phyloP scores from a whole-genome alignment of 2,888 invertebrate species.

The Drosophila peninsularis region DNA sequence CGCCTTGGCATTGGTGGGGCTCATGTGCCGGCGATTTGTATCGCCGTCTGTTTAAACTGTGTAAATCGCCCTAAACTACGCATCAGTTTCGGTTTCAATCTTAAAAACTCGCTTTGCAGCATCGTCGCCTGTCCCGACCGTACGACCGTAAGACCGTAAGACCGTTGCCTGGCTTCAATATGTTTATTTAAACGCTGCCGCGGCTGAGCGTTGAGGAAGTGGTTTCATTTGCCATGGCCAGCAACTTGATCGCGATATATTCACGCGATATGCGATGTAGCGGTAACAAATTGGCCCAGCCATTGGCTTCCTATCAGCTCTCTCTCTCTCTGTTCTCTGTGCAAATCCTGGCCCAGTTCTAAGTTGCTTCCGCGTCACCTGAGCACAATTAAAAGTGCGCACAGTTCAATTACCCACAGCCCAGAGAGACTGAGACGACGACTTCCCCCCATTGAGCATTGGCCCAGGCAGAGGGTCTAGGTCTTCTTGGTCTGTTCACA shows the following conservation, averaged over 20 bases:
- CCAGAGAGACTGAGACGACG: not conserved
- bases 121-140: not conserved
- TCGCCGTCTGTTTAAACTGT: conserved; percentile 80
- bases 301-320: conserved; percentile 30
- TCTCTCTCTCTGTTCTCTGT: conserved; percentile 22
- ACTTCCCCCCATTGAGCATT: conserved; percentile 24
- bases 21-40: conserved; percentile 74
- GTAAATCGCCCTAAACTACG: conserved; percentile 82
- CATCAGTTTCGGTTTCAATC: conserved; percentile 82
- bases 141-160: not conserved
- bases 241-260: conserved; percentile 75
- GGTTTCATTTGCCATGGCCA: conserved; percentile 68
- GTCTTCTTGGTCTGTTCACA: conserved; percentile 29
- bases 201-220: conserved; percentile 66
- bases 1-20: conserved; percentile 32
- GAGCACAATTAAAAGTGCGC: conserved; percentile 71
- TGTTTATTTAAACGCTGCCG: conserved; percentile 64
- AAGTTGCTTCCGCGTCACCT: conserved; percentile 63
- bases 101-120: conserved; percentile 50
- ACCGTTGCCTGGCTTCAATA: conserved; percentile 31
- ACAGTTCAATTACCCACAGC: conserved; percentile 68
- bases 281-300: conserved; percentile 74
- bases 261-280: conserved; percentile 65
- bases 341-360: conserved; percentile 72
- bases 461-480: conserved; percentile 11